These are phyloP conservation scores for Spodoptera littoralis DNA, from an alignment of 2,888 invertebrate genomes.

Conservation along the genomic window DNA sequence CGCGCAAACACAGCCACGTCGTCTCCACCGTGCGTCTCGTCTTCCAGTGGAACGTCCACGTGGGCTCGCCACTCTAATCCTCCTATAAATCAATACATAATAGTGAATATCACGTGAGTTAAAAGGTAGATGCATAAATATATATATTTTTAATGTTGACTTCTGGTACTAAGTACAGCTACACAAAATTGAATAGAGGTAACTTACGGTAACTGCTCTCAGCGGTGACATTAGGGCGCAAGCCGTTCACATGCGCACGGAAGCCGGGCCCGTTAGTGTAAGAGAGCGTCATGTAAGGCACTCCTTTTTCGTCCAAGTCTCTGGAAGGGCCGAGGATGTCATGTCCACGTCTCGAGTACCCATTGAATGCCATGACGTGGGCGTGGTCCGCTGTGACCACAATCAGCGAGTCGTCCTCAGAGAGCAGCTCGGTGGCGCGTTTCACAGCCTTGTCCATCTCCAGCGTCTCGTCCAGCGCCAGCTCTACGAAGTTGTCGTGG, in stretches of 20 bases:
- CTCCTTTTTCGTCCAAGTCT: constrained; percentile 6
- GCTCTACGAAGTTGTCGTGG: constrained; percentile 87
- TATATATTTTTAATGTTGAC: too few species aligned
- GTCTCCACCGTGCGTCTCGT: constrained; percentile 93
- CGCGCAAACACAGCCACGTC: constrained; percentile 93
- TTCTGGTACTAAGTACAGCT: too few species aligned
- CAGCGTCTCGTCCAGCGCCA: constrained; percentile 91
- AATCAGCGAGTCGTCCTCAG: constrained; percentile 90
- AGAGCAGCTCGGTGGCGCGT: constrained; percentile 80
- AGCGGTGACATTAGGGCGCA: constrained; percentile 35
- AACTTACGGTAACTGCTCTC: constrained; percentile 37
- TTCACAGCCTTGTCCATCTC: constrained; percentile 89
- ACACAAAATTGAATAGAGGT: not conserved
- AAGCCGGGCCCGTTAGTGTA: constrained; percentile 88
- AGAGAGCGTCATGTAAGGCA: constrained; percentile 87
- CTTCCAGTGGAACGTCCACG: constrained; percentile 90
- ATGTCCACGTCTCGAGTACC: constrained; percentile 89
- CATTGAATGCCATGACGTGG: constrained; percentile 91
- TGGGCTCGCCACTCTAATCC: constrained; percentile 64
- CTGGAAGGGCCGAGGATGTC: constrained; percentile 62
- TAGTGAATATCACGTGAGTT: constrained; percentile 20
- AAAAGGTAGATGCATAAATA: too few species aligned
- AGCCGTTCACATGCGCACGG: constrained; percentile 27
- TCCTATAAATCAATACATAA: constrained; percentile 10
- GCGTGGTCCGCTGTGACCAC: constrained; percentile 94